Evolutionary conservation across 1,140 invertebrate genomes (phyloP), one percentile per base, ranked within the genome.

Genomic region (Stenopsyche tienmushanensis): DNA sequence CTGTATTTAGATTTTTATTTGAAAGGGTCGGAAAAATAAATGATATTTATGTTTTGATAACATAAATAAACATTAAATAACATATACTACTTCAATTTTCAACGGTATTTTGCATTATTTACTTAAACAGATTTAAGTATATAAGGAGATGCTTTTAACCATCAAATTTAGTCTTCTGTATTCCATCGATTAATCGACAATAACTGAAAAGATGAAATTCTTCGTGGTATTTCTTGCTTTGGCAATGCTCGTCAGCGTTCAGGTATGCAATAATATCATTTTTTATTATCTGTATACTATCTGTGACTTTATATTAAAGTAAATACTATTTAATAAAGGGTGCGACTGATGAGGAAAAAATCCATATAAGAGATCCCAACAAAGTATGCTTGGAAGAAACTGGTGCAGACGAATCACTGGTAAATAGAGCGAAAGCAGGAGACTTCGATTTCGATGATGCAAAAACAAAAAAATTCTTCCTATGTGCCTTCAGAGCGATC

Each of bases 401-500:
- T 17, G 66, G 67, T 25, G 70, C 64, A 15, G 52, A 64, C 10
- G 53, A 21, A 17, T 60, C 52, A 1, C 23, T 62, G n/a, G 60
- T 69, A 3, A 60, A 60, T 21, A 69, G 63, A 21, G 57, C 53
- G 2, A 52, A 66, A 18, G 39, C 17, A 3, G 70, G 70, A 49
- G 70, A 71, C 25, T 64, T 24, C 29, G 29, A 34, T 25, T 17
- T 42, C 0, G 52, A 54, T 1, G 64, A 69, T 53, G 34, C 13
- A 1, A 64, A 64, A 26, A 17, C 68, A 15, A 66, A 69, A 18
- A 18, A 15, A 2, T 71, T 66, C 57, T 15, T 44, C 8, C 34
- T 64, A 42, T 71, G 70, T n/a, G n/a, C n/a, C 29, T 53, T 65
- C 20, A 68, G 66, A 60, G 63, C 44, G 23, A 54, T 47, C 26